A percentile compares a stretch with the other conserved stretches of the same genome.
Evolutionary conservation across 2,113 vertebrate genomes (phyloP).

Genomic region (Tetraodon nigroviridis): DNA sequence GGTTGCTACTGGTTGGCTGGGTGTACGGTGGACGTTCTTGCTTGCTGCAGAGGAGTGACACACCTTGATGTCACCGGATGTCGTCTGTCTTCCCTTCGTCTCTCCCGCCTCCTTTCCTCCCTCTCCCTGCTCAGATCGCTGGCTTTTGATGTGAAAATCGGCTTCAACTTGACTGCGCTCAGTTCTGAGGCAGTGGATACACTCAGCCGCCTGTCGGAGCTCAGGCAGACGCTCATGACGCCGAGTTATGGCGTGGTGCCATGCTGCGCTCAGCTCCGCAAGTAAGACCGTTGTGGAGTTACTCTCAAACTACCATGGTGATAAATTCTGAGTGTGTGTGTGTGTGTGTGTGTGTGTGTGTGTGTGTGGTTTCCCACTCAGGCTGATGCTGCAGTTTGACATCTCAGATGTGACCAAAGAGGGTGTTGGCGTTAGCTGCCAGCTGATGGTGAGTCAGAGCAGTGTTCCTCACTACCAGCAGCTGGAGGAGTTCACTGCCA

Average conservation of each 20-base stretch:
- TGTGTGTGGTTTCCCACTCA: conserved; percentile 48
- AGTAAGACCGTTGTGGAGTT: conserved; percentile 56
- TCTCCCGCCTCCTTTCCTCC: conserved; percentile 86
- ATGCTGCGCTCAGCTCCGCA: conserved; percentile 87
- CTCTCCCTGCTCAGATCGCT: conserved; percentile 81
- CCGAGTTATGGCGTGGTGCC: conserved; percentile 93
- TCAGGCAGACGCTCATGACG: conserved; percentile 89
- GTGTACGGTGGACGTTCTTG: conserved; percentile 78
- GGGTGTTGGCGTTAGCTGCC: conserved; percentile 84
- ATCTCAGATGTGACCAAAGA: conserved; percentile 87
- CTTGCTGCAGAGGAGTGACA: conserved; percentile 81
- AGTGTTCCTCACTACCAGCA: conserved; percentile 95
- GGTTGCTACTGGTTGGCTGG: conserved; percentile 93
- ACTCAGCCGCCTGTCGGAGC: conserved; percentile 81
- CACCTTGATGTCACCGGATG: conserved; percentile 90
- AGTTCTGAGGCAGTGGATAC: conserved; percentile 87
- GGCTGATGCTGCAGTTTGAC: conserved; percentile 89
- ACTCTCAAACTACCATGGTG: background rate
- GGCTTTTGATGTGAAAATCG: conserved; percentile 84
- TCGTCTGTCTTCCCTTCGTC: conserved; percentile 81
- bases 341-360: background rate
- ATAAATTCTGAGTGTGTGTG: background rate
- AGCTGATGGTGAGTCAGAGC: conserved; percentile 96
- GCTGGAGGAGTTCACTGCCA: conserved; percentile 88
- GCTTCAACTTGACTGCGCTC: conserved; percentile 84